Evolutionary conservation across 2,113 vertebrate species (phyloP).

Genomic region (Opisthocomus hoazin): DNA sequence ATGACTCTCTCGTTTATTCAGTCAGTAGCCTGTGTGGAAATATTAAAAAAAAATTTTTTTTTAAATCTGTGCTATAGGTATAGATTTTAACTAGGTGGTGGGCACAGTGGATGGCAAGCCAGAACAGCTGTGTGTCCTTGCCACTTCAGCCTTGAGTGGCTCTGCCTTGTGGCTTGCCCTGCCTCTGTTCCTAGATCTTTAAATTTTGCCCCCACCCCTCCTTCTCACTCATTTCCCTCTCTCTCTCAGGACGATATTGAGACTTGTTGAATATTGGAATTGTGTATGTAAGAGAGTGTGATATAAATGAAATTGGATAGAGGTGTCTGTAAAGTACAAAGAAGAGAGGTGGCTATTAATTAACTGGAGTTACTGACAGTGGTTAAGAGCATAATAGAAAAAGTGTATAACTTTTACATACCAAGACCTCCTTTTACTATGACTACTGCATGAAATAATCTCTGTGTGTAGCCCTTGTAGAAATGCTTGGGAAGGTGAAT

Average conservation of each 20-base stretch:
- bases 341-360: not conserved
- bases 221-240: no score
- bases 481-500: not conserved
- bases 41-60: not conserved
- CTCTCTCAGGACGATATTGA: not conserved
- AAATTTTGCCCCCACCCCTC: rapidly evolving
- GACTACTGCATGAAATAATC: not conserved
- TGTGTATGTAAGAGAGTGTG: not conserved
- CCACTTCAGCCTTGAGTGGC: not conserved
- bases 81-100: not conserved
- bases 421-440: not conserved
- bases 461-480: not conserved
- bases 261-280: not conserved
- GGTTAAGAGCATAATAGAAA: not conserved
- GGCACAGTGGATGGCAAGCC: not conserved
- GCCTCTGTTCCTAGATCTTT: not conserved
- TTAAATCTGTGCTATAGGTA: not conserved
- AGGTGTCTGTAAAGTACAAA: not conserved
- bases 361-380: not conserved
- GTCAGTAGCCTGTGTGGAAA: not conserved
- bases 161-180: not conserved
- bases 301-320: not conserved
- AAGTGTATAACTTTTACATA: not conserved
- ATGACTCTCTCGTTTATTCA: not conserved
- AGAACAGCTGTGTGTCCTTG: rapidly evolving